Conservation (phyloP, 2,113 vertebrate species). For the Felis chaus region DNA sequence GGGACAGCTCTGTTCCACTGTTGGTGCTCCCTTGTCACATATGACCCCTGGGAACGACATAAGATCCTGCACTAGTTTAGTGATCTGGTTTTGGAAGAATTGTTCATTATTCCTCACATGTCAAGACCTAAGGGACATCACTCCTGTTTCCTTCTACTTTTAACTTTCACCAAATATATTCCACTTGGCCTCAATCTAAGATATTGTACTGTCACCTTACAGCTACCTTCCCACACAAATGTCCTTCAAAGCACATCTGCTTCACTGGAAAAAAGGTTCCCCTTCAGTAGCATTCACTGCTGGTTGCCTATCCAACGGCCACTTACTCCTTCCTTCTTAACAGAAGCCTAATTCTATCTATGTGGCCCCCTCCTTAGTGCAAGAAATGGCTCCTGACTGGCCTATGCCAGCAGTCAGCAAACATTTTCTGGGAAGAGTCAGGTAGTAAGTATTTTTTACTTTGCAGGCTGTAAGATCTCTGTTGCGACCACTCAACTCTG, state of each 20-base stretch:
- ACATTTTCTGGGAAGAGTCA: not conserved
- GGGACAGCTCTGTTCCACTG: not conserved
- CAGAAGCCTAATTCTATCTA: not conserved
- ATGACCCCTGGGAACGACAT: not conserved
- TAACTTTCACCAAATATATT: not conserved
- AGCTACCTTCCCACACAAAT: not conserved
- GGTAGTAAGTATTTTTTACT: not conserved
- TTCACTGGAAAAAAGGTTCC: not conserved
- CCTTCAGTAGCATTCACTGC: not conserved
- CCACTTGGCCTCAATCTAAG: not conserved
- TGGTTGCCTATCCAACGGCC: not conserved
- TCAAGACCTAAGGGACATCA: not conserved
- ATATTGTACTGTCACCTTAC: not conserved
- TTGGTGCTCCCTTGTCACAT: not conserved
- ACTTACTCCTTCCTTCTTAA: not conserved
- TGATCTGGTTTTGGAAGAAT: not conserved
- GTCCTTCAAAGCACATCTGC: not conserved
- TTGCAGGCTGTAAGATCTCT: not conserved
- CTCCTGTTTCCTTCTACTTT: not conserved
- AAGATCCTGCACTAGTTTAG: not conserved
- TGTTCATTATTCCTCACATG: not conserved
- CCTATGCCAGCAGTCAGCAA: not conserved
- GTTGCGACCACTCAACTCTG: not conserved
- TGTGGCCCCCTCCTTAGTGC: not conserved
- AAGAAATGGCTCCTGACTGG: not conserved